Evolutionary conservation across 2,113 vertebrate species (phyloP), one percentile per base, ranked within the genome.

Genomic region (Pontoporia blainvillei): DNA sequence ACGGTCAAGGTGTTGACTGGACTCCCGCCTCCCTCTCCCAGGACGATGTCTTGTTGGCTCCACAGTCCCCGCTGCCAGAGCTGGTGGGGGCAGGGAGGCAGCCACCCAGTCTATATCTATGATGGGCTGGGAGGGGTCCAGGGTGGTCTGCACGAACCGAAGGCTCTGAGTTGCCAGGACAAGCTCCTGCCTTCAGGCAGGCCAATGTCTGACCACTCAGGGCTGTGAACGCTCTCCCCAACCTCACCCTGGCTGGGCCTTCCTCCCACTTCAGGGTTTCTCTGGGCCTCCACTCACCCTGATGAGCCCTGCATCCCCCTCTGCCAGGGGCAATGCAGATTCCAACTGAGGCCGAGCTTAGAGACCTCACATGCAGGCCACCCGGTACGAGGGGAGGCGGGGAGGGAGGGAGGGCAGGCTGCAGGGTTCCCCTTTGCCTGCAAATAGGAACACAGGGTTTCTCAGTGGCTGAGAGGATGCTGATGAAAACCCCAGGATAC

Each of bases 401-500:
- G 59, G 23, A 25, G 12, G 20, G 18, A 44, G 36, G 59, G 66
- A 29, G 31, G n/a, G 44, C 10, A 8, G 52, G 36, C 44, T 36
- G 6, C 41, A 39, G 44, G n/a, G 17, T 36, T 84, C 69, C 61
- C 23, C 81, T 86, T 82, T 23, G 59, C 44, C 21, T 75, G 39
- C 41, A 52, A 78, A 82, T 36, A 57, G 66, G 21, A 72, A 88
- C 31, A 0, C 46, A 29, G 72, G 18, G 31, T 81, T 83, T 75
- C 92, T 95, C 69, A 64, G 75, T 25, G 49, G 90, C 92, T 69
- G 13, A 1, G n/a, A 90, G 59, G 14, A 29, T n/a, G 34, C 49
- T 66, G 81, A 52, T n/a, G 81, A 92, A 84, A 96, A 72, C 41
- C 49, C 46, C 59, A 67, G 64, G 75, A 59, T 34, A 9, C 6